Evolutionary conservation across 2,797 vertebrate genomes (phyloP).

Genomic region (Apodemus agrarius): DNA sequence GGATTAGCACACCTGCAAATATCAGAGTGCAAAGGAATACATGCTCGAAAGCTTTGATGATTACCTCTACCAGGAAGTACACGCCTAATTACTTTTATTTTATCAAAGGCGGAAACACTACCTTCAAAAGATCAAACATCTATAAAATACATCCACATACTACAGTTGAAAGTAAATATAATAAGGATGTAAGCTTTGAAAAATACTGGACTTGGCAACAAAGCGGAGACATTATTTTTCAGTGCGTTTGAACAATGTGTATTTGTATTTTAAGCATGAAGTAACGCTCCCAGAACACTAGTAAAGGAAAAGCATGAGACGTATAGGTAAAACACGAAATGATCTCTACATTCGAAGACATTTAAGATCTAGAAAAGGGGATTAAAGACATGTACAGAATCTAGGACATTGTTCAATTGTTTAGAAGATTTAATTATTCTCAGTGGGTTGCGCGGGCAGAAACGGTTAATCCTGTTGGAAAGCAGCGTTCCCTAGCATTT

Average conservation of each 20-base stretch:
- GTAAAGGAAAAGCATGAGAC: background rate
- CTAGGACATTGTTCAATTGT: background rate
- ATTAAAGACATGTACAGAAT: background rate
- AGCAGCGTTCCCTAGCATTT: background rate
- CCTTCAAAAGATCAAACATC: slow-evolving; percentile 72
- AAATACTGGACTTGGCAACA: slow-evolving; percentile 47
- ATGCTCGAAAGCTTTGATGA: slow-evolving; percentile 60
- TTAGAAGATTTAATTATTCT: background rate
- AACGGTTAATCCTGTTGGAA: background rate
- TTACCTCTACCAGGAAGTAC: slow-evolving; percentile 52
- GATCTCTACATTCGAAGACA: background rate
- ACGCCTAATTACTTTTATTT: slow-evolving; percentile 48
- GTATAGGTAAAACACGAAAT: background rate
- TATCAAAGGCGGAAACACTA: slow-evolving; percentile 61
- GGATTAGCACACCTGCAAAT: background rate
- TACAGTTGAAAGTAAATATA: slow-evolving; percentile 60
- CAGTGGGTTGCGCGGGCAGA: background rate
- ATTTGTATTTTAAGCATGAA: slow-evolving; percentile 43
- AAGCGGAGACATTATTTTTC: slow-evolving; percentile 56
- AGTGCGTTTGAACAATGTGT: background rate
- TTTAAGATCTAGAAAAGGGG: background rate
- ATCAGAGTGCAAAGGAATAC: slow-evolving; percentile 2
- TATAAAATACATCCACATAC: slow-evolving; percentile 52
- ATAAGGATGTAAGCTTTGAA: slow-evolving; percentile 59
- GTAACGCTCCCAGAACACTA: background rate